Conservation (phyloP, 1,140 invertebrate genomes). For the Cherax destructor region DNA sequence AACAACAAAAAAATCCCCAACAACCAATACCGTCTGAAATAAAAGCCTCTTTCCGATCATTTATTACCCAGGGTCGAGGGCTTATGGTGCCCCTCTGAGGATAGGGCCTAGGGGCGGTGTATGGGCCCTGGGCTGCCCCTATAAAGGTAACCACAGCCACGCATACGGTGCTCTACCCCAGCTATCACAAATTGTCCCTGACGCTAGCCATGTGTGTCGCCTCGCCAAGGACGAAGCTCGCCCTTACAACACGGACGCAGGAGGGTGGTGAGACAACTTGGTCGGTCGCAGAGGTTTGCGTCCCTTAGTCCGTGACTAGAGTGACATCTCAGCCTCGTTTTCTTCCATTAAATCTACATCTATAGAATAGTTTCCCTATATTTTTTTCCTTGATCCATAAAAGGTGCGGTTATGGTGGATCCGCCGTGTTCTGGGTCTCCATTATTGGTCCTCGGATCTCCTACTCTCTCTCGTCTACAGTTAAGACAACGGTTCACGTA, state of each 20-base stretch:
- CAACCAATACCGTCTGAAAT: conserved; percentile 33
- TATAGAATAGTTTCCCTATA: conserved; percentile 38
- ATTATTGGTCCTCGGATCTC: background rate
- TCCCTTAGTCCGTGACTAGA: conserved; percentile 15
- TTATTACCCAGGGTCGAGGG: conserved; percentile 32
- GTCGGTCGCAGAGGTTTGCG: background rate
- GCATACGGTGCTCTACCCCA: conserved; percentile 40
- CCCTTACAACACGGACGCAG: conserved; percentile 7
- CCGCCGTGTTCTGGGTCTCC: background rate
- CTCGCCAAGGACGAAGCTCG: background rate
- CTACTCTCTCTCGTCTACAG: no score
- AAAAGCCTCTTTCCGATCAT: conserved; percentile 49
- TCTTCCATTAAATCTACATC: conserved; percentile 68
- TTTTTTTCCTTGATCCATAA: conserved; percentile 60
- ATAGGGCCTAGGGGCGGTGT: background rate
- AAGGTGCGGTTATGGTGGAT: conserved; percentile 45
- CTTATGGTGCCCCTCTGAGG: background rate
- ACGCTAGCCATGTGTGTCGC: background rate
- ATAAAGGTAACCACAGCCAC: conserved; percentile 61
- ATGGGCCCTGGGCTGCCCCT: background rate
- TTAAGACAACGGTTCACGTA: no score
- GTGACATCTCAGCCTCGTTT: conserved; percentile 55
- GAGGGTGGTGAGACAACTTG: background rate
- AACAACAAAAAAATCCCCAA: background rate
- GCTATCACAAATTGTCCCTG: conserved; percentile 64